Conservation (phyloP, 2,888 invertebrate genomes). For the Rotaria magnacalcarata region DNA sequence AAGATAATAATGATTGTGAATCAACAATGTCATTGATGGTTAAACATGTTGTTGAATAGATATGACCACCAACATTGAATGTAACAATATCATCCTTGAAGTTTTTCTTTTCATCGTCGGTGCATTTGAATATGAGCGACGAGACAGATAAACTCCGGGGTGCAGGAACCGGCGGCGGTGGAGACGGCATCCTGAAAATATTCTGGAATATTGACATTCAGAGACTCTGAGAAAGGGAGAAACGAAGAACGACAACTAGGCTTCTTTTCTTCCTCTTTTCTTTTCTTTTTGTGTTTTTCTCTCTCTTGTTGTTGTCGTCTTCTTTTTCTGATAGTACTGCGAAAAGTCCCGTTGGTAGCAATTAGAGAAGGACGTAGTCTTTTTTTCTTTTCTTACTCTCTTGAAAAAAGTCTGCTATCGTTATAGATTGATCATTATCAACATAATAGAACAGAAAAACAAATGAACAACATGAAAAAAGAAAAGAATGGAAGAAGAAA, state of each 20-base stretch:
- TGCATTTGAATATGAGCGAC: not conserved
- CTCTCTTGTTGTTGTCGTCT: conserved; percentile 2
- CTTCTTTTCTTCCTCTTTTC: conserved; percentile 2
- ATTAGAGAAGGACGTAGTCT: not conserved
- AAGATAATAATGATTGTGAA: not conserved
- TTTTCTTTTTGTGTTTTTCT: not conserved
- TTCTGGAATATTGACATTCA: not conserved
- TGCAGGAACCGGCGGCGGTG: conserved; percentile 9
- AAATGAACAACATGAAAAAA: not conserved
- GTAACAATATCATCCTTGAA: conserved; percentile 7
- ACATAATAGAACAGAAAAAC: conserved; percentile 6
- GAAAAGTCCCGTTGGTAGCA: conserved; percentile 4
- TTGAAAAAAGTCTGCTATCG: not conserved
- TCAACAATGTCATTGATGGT: conserved; percentile 17
- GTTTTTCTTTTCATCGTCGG: not conserved
- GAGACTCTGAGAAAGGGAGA: not conserved
- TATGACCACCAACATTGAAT: not conserved
- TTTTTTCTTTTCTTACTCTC: not conserved
- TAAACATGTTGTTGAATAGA: conserved; percentile 4
- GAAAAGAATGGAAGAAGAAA: no score
- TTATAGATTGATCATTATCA: conserved; percentile 17
- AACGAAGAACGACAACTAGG: not conserved
- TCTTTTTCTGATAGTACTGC: not conserved
- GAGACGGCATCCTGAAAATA: conserved; percentile 18
- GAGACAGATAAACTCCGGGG: not conserved